Evolutionary conservation across 1,140 invertebrate species (phyloP).

Genomic region (Venturia canescens): DNA sequence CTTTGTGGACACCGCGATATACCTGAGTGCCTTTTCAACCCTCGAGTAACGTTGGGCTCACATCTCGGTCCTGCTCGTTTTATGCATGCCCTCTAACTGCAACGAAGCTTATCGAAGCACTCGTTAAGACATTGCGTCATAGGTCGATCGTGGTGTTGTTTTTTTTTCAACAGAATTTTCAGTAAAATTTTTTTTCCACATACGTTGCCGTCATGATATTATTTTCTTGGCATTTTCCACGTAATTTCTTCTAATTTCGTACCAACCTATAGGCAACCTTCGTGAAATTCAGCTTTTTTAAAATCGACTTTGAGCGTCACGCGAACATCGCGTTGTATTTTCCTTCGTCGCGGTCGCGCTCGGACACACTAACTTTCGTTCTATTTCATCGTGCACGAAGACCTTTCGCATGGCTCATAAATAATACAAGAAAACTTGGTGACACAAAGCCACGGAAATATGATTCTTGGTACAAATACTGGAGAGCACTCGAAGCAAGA

Average conservation of each 20-base stretch:
- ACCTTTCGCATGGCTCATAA: not conserved
- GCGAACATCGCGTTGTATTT: constrained; percentile 1
- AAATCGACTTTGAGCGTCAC: not conserved
- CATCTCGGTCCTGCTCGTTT: not conserved
- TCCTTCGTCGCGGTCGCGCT: not conserved
- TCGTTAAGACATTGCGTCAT: not conserved
- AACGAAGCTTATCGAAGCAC: not conserved
- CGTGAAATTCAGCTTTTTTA: not conserved
- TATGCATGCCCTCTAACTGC: not conserved
- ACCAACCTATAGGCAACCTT: not conserved
- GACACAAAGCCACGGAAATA: not conserved
- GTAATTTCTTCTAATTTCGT: not conserved
- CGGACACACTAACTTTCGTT: not conserved
- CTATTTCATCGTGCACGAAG: not conserved
- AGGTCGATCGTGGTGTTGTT: not conserved
- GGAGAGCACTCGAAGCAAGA: no score
- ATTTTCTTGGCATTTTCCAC: no score
- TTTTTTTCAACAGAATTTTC: no score
- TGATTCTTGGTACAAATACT: not conserved
- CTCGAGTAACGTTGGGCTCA: not conserved
- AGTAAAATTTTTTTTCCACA: no score
- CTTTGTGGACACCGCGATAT: constrained; percentile 4
- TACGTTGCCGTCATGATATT: no score
- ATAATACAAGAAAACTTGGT: not conserved
- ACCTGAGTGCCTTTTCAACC: constrained; percentile 5